phyloP scores from a whole-genome alignment of 2,888 invertebrate genomes.

The Willowsia nigromaculata region DNA sequence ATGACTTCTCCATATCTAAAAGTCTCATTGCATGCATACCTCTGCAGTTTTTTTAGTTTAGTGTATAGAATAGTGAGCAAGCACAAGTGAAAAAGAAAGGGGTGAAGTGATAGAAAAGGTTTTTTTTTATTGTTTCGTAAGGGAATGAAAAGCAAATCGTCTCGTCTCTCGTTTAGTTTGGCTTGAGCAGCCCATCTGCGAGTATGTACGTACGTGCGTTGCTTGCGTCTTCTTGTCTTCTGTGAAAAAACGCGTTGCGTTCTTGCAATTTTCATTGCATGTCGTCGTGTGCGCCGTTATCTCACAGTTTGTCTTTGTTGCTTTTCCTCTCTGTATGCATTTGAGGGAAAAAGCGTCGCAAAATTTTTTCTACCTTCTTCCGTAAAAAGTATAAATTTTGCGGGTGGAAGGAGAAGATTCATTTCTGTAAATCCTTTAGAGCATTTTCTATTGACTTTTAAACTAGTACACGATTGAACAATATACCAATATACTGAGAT shows the following conservation, averaged over 20 bases:
- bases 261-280: not conserved
- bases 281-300: not conserved
- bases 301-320: not conserved
- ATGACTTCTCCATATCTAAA: too few species aligned
- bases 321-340: not conserved
- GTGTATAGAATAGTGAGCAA: not conserved
- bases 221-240: not conserved
- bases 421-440: too few species aligned
- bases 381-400: too few species aligned
- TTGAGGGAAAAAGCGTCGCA: not conserved
- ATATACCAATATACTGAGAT: too few species aligned
- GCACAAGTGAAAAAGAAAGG: constrained; percentile 36
- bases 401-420: too few species aligned
- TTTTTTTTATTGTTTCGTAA: constrained; percentile 25
- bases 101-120: constrained; percentile 36
- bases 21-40: not conserved
- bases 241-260: not conserved
- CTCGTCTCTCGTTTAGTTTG: constrained; percentile 46
- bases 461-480: too few species aligned
- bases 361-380: too few species aligned
- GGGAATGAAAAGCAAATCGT: constrained; percentile 30
- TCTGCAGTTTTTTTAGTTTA: too few species aligned
- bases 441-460: too few species aligned
- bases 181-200: constrained; percentile 58
- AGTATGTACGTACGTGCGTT: constrained; percentile 40